Base-by-base conservation (phyloP, 2,113 vertebrate genomes). In the Myanophis thanlyinensis region DNA sequence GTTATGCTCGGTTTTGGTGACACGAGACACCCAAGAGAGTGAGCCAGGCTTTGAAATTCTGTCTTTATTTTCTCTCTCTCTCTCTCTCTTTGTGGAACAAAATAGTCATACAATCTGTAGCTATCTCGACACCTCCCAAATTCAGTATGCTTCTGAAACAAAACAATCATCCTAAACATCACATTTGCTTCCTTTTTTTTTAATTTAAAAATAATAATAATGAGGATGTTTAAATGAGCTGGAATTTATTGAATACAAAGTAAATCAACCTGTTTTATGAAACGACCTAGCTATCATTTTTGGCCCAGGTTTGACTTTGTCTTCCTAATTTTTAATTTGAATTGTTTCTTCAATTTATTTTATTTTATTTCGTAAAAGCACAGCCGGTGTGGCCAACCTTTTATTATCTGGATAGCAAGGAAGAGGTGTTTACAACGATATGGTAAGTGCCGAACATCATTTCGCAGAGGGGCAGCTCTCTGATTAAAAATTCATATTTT, bases 401-500 rank as follows among this genome's bases (percentile, higher is more conserved):
- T 59, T 40, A 35, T 48, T 48, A 11, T 89, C 92, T 85, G 67
- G 20, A 80, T 85, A 4, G 52, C 7, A 22, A 54, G 52, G 90
- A 54, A 25, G 18, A 30, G 46, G 54, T 8, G 30, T 56, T 89
- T 56, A 56, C 67, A 89, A 47, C 12, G 40, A 85, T 89, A 89
- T 25, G 1, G 6, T 59, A 59, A 56, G 88, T 23, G 27, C 12
- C 1, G 30, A 92, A 85, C 88, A 89, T 30, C 52, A 49, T 85
- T 92, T 54, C 91, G 2, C 91, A 92, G 91, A 92, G 88, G 87
- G 87, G 2, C 44, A 23, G 52, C 88, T 89, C 92, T 89, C 73
- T 89, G 92, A 92, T 92, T 89, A 89, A 92, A 92, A 49, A 92
- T 89, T 92, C 91, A 89, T 92, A 92, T 89, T 89, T 92, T 85